Evolutionary conservation across 2,113 vertebrate species (phyloP).

Genomic region (Cisticola juncidis): DNA sequence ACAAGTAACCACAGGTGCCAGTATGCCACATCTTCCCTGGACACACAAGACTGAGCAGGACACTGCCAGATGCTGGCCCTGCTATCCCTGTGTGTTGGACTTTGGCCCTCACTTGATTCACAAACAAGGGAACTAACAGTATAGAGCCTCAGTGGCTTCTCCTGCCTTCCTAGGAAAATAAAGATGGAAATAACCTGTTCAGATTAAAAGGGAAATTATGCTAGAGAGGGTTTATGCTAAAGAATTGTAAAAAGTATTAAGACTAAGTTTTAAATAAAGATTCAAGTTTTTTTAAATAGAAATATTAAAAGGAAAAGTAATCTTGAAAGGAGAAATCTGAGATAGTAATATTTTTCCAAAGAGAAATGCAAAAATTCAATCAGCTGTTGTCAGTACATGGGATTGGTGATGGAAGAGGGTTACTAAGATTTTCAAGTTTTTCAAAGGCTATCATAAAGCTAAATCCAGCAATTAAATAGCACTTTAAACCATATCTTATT

Average conservation of each 20-base stretch:
- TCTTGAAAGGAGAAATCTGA: not conserved
- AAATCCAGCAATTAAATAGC: not conserved
- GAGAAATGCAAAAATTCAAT: not conserved
- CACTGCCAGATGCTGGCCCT: not conserved
- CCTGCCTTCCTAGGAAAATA: not conserved
- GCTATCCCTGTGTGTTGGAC: not conserved
- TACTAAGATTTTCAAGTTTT: not conserved
- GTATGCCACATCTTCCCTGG: not conserved
- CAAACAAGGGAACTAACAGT: conserved; percentile 6
- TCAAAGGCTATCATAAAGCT: not conserved
- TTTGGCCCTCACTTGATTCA: not conserved
- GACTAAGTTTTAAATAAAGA: not conserved
- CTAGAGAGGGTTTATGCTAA: not conserved
- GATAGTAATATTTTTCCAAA: not conserved
- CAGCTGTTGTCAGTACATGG: not conserved
- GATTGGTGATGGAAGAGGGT: not conserved
- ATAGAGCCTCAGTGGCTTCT: not conserved
- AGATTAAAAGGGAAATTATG: not conserved
- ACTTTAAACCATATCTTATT: not conserved
- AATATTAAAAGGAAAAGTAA: not conserved
- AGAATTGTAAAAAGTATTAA: not conserved
- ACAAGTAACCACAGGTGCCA: not conserved
- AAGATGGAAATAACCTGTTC: not conserved
- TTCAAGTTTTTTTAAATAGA: not conserved
- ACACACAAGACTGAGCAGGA: not conserved